A percentile compares a stretch with the other conserved stretches of the same genome.
These are phyloP conservation scores for Argyrosomus japonicus DNA, from an alignment of 2,113 vertebrate species.

Conservation along the genomic window DNA sequence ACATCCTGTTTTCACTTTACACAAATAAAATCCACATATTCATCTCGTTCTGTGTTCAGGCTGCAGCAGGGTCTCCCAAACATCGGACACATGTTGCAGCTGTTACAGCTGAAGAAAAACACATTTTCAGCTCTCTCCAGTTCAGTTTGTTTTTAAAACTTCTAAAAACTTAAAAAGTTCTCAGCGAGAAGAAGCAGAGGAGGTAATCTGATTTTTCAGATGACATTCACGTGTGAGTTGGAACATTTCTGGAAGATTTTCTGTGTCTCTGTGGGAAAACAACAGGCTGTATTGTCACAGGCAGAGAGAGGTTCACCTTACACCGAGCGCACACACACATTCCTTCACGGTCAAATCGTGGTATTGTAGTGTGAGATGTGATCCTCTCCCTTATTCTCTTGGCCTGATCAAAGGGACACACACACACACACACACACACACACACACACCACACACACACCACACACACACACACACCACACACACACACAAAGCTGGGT, in stretches of 20 bases:
- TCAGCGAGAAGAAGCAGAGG: background rate
- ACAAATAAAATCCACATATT: background rate
- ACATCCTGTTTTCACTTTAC: background rate
- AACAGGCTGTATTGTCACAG: conserved; percentile 67
- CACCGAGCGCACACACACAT: conserved; percentile 39
- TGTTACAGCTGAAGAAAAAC: background rate
- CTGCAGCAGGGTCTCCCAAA: background rate
- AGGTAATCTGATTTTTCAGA: background rate
- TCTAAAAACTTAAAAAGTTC: background rate
- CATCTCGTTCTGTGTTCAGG: background rate
- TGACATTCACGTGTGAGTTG: background rate
- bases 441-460: conserved; percentile 18
- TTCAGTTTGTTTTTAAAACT: background rate
- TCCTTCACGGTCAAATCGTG: conserved; percentile 72
- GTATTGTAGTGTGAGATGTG: conserved; percentile 74
- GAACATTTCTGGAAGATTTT: conserved; percentile 42
- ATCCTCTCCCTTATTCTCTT: conserved; percentile 57
- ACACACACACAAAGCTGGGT: conserved; percentile 5
- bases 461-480: background rate
- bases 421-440: conserved; percentile 1
- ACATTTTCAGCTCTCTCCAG: background rate
- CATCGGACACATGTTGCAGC: background rate
- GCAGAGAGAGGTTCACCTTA: conserved; percentile 45
- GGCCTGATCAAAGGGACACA: conserved; percentile 63
- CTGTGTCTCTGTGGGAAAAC: conserved; percentile 46